Evolutionary conservation across 2,797 vertebrate genomes (phyloP), one percentile per base, ranked within the genome.

Genomic region (Diplodus sargus): DNA sequence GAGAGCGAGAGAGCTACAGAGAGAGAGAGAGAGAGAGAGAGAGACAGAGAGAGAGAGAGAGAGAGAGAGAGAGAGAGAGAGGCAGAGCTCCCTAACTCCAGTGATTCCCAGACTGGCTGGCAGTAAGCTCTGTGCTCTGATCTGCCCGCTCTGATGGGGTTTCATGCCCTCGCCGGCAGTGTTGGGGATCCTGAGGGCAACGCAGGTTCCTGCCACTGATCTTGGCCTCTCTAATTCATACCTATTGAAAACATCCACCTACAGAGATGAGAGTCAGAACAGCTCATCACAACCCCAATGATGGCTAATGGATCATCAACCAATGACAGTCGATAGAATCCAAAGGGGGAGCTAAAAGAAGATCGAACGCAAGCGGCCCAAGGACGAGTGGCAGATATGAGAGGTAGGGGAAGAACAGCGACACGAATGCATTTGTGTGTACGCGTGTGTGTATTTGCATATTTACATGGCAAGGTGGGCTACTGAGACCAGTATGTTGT

Each of bases 321-420:
- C 73, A 83, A 76, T 84, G 74, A 87, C 73, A 74, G 63, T 30
- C 54, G 70, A 62, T 51, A 54, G 79, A 81, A 83, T 84, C 69
- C 81, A 85, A 70, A 83, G 80, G 76, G 83, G 91, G 74, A 91
- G 85, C 60, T 90, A 85, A 87, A 81, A 79, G 81, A 87, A 76
- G 70, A 82, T 49, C 57, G 45, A 82, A 74, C 5, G 72, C 84
- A 70, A 86, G 82, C 9, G 52, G 76, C 74, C 72, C 81, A 72
- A 83, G 83, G 87, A 90, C 85, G 17, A 77, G 70, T 69, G 85
- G 90, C 88, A 94, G 93, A 89, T 80, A 96, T 96, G 95, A 94
- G 87, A 95, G 96, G 96, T 96, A 95, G 85, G 95, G 63, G 51
- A 59, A 53, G 34, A 64, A 54, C 34, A 54, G 76, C n/a, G 70